A percentile compares a stretch with the other conserved stretches of the same genome.
phyloP scores from a whole-genome alignment of 2,113 vertebrate genomes.

The Perca flavescens region DNA sequence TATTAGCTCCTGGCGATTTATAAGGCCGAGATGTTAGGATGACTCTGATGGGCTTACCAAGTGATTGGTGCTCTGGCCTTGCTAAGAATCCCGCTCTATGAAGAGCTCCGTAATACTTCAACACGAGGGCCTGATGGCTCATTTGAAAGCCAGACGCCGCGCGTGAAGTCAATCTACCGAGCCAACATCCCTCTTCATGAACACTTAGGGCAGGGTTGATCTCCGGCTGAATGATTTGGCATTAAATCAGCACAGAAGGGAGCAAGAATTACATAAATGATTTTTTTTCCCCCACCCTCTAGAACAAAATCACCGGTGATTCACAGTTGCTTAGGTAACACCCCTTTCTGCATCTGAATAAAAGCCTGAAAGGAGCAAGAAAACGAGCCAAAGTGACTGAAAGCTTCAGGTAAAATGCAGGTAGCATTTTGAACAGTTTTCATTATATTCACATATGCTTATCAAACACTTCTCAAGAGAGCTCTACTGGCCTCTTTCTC shows the following conservation, averaged over 20 bases:
- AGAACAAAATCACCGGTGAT: constrained; percentile 15
- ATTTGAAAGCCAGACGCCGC: constrained; percentile 63
- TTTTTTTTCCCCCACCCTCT: background rate
- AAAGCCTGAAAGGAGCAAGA: background rate
- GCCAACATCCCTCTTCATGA: constrained; percentile 58
- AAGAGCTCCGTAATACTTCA: constrained; percentile 62
- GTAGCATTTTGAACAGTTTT: constrained; percentile 3
- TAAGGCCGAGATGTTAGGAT: constrained; percentile 45
- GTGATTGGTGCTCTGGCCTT: constrained; percentile 72
- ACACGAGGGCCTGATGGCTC: constrained; percentile 57
- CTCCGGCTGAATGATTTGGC: constrained; percentile 50
- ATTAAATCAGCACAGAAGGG: constrained; percentile 33
- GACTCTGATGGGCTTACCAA: constrained; percentile 55
- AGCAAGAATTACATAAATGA: constrained; percentile 11
- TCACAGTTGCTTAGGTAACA: constrained; percentile 41
- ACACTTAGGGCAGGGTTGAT: constrained; percentile 54
- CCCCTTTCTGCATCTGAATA: background rate
- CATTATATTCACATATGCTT: constrained; percentile 5
- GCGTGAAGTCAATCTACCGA: constrained; percentile 43
- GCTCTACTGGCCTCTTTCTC: constrained; percentile 50
- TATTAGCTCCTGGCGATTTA: constrained; percentile 52
- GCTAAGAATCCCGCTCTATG: constrained; percentile 46
- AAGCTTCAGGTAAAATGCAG: constrained; percentile 17
- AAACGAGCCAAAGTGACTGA: background rate
- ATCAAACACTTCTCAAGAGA: constrained; percentile 37